Conservation (phyloP, 2,113 vertebrate genomes). For the Ornithorhynchus anatinus region DNA sequence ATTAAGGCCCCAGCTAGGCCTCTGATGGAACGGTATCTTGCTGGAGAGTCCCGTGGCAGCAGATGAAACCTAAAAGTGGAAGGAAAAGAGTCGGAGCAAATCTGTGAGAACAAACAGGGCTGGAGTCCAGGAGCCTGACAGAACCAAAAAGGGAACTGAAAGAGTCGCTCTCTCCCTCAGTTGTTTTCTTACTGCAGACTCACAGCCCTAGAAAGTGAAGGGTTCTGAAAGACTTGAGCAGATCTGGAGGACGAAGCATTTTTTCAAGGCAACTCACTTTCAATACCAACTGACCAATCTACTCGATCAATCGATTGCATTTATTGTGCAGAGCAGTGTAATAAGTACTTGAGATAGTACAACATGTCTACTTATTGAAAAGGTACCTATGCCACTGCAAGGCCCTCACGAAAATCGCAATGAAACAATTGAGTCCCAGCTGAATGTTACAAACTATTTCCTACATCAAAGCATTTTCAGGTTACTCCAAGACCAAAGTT, state of each 20-base stretch:
- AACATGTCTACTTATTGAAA: no score
- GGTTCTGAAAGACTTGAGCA: conserved; percentile 17
- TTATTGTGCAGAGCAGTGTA: no score
- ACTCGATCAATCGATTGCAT: no score
- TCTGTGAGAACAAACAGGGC: conserved; percentile 28
- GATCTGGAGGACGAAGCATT: conserved; percentile 24
- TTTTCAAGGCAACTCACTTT: conserved; percentile 15
- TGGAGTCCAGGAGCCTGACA: conserved; percentile 30
- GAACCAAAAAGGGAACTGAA: conserved; percentile 38
- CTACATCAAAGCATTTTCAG: no score
- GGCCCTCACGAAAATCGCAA: no score
- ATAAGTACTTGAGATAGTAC: no score
- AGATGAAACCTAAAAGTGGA: conserved; percentile 24
- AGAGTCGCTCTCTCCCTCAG: conserved; percentile 39
- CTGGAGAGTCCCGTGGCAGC: conserved; percentile 23
- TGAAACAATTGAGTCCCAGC: no score
- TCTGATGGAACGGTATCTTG: conserved; percentile 37
- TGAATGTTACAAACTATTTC: no score
- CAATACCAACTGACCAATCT: no score
- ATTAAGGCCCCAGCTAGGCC: conserved; percentile 45
- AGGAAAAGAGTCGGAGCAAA: neutral
- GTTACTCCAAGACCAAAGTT: no score
- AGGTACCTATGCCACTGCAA: no score
- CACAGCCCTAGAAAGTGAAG: conserved; percentile 33
- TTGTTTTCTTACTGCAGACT: conserved; percentile 29